phyloP scores from a whole-genome alignment of 2,888 invertebrate species.

The Metalampra italica region DNA sequence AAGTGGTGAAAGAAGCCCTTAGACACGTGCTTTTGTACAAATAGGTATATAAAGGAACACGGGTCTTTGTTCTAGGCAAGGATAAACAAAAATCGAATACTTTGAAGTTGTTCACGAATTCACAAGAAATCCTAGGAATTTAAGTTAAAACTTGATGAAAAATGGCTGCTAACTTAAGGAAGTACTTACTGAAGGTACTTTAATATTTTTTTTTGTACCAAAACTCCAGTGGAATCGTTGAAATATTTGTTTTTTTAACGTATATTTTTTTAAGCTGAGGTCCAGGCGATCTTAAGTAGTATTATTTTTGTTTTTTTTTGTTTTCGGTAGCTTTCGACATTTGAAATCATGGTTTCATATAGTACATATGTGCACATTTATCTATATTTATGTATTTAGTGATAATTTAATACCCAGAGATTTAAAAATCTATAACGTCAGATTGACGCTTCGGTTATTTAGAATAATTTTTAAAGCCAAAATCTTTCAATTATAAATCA shows the following conservation, averaged over 20 bases:
- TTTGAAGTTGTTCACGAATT: constrained; percentile 22
- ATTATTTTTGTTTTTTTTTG: constrained; percentile 27
- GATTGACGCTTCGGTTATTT: not conserved
- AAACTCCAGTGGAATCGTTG: constrained; percentile 47
- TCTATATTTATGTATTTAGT: not conserved
- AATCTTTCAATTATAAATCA: not conserved
- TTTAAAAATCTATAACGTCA: not conserved
- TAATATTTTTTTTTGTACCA: constrained; percentile 32
- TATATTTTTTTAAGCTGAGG: constrained; percentile 9
- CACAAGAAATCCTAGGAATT: constrained; percentile 14
- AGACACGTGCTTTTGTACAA: no score
- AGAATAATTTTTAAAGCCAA: not conserved
- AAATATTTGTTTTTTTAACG: constrained; percentile 10
- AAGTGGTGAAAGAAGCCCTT: no score
- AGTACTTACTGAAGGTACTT: constrained; percentile 47
- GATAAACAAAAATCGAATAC: not conserved
- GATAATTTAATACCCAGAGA: not conserved
- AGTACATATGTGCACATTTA: not conserved
- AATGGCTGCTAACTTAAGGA: constrained; percentile 61
- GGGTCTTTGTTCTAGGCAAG: no score
- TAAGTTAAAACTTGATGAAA: constrained; percentile 6
- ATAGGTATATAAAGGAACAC: no score
- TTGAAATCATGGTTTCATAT: constrained; percentile 24
- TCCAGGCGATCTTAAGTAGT: constrained; percentile 26
- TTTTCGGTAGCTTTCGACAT: constrained; percentile 28